phyloP scores from a whole-genome alignment of 1,140 invertebrate genomes.

The Dolichoris vasculosae region DNA sequence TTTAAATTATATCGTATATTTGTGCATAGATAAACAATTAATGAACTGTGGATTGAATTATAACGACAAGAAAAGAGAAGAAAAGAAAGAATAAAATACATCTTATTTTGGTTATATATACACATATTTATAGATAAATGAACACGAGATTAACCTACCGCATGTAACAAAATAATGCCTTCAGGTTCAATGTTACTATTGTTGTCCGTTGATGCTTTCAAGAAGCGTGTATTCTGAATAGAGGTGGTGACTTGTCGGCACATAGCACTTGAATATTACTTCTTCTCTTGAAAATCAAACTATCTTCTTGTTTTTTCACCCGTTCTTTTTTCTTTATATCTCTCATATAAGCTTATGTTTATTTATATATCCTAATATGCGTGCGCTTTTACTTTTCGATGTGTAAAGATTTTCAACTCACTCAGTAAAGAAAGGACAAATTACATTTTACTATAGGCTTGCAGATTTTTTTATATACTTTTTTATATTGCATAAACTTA shows the following conservation, averaged over 20 bases:
- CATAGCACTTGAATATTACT: neutral
- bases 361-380: too few species aligned
- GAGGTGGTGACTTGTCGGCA: constrained; percentile 39
- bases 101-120: neutral
- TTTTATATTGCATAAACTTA: neutral
- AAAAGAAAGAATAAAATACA: neutral
- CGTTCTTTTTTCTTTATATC: neutral
- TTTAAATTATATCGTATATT: neutral
- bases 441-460: neutral
- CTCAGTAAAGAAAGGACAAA: neutral
- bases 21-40: neutral
- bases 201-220: constrained; percentile 60
- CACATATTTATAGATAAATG: neutral
- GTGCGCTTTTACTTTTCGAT: neutral
- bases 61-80: neutral
- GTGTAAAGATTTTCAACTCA: neutral
- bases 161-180: neutral
- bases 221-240: constrained; percentile 60
- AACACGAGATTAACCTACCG: neutral
- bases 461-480: neutral
- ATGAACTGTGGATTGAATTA: neutral
- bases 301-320: neutral
- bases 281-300: neutral
- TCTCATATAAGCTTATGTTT: neutral
- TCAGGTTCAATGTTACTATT: constrained; percentile 66